phyloP scores from a whole-genome alignment of 2,113 vertebrate species.

The Melanerpes aurifrons region DNA sequence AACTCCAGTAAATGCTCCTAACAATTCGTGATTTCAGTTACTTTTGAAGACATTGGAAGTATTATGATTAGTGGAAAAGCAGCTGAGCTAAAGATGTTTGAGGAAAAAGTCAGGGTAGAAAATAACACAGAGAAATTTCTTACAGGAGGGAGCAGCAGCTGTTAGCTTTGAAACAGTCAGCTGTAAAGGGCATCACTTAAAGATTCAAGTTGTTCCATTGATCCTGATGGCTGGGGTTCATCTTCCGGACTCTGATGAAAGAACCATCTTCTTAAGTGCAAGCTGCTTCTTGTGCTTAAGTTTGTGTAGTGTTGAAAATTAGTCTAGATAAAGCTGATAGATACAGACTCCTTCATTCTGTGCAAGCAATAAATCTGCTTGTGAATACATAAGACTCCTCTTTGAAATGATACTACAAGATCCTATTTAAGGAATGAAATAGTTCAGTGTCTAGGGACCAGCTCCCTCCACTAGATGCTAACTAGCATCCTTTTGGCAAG shows the following conservation, averaged over 20 bases:
- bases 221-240: not conserved
- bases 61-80: not conserved
- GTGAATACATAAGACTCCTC: not conserved
- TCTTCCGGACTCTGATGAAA: not conserved
- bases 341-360: not conserved
- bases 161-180: not conserved
- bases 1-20: not conserved
- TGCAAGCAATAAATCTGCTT: not conserved
- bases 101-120: not conserved
- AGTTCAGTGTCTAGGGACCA: not conserved
- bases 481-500: not conserved
- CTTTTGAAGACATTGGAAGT: not conserved
- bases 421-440: not conserved
- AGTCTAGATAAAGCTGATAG: not conserved
- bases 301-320: not conserved
- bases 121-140: not conserved
- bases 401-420: not conserved
- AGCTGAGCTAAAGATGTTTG: not conserved
- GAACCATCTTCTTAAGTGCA: not conserved
- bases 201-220: not conserved
- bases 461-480: not conserved
- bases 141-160: not conserved
- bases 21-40: accelerated
- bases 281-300: not conserved
- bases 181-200: not conserved